Percentiles rank a stretch among this genome's conserved stretches.
phyloP scores from a whole-genome alignment of 2,113 vertebrate genomes.

The Eclectus roratus region DNA sequence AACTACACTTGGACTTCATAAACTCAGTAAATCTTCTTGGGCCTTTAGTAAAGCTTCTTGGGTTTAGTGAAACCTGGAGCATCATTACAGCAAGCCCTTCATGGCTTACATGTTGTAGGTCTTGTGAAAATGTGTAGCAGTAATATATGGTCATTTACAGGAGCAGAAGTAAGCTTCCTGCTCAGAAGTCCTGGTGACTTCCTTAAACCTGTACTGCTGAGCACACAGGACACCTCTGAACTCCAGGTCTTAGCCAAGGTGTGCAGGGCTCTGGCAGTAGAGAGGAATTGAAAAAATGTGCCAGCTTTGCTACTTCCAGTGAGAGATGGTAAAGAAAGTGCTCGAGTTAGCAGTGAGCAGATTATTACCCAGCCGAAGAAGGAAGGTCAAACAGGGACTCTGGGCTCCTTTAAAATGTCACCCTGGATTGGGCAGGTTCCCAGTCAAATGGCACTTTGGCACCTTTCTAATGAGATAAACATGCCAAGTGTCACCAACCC shows the following conservation, averaged over 20 bases:
- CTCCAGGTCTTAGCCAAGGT: neutral
- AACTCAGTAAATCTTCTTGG: neutral
- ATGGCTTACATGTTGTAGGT: neutral
- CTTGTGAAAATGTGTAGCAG: neutral
- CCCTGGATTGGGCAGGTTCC: neutral
- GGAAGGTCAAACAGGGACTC: neutral
- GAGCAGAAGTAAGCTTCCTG: neutral
- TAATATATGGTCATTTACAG: neutral
- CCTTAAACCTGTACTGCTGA: neutral
- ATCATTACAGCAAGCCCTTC: neutral
- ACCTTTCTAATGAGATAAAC: neutral
- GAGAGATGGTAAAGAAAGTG: neutral
- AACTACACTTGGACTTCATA: neutral
- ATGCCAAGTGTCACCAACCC: neutral
- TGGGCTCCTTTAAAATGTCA: neutral
- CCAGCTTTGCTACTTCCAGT: neutral
- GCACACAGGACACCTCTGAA: neutral
- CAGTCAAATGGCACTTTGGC: neutral
- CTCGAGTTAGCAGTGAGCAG: neutral
- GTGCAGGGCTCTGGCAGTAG: neutral
- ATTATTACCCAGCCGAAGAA: neutral
- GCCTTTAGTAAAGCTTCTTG: neutral
- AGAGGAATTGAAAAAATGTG: neutral
- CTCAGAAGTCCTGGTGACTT: neutral
- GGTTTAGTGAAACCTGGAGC: neutral